These are phyloP conservation scores for Amiota mariae DNA, from an alignment of 2,888 invertebrate species.

Conservation along the genomic window DNA sequence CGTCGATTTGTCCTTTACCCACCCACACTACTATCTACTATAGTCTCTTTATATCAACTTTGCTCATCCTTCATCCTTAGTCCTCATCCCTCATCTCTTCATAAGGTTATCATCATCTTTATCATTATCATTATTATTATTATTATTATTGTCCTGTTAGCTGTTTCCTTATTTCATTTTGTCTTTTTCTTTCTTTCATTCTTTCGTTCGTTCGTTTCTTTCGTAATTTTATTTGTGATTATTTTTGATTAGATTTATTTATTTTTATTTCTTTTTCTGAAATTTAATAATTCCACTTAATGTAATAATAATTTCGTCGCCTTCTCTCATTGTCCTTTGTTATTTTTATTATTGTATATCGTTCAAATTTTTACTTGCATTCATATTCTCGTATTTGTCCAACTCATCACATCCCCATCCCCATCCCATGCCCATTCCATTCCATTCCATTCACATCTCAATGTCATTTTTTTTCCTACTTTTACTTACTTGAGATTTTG, in stretches of 20 bases:
- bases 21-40: no score
- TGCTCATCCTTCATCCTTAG: no score
- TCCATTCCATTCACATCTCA: slow-evolving; percentile 7
- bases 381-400: neutral
- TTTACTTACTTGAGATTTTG: neutral
- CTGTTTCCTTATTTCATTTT: slow-evolving; percentile 1
- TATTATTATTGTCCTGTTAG: neutral
- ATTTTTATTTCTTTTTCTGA: slow-evolving; percentile 63
- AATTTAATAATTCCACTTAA: slow-evolving; percentile 68
- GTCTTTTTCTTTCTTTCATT: neutral
- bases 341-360: neutral
- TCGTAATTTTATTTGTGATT: slow-evolving; percentile 52
- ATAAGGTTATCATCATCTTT: no score
- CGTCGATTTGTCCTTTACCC: no score
- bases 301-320: slow-evolving; percentile 66
- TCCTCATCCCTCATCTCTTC: no score
- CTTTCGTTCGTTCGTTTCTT: no score
- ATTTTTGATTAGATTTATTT: slow-evolving; percentile 68
- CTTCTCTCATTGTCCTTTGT: slow-evolving; percentile 48
- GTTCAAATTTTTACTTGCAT: neutral
- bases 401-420: no score
- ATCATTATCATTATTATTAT: neutral
- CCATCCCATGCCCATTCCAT: neutral
- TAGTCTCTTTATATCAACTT: no score
- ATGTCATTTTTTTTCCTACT: slow-evolving; percentile 35